A percentile compares a stretch with the other conserved stretches of the same genome.
These are phyloP conservation scores for Cydia splendana DNA, from an alignment of 1,140 invertebrate species.

Conservation along the genomic window DNA sequence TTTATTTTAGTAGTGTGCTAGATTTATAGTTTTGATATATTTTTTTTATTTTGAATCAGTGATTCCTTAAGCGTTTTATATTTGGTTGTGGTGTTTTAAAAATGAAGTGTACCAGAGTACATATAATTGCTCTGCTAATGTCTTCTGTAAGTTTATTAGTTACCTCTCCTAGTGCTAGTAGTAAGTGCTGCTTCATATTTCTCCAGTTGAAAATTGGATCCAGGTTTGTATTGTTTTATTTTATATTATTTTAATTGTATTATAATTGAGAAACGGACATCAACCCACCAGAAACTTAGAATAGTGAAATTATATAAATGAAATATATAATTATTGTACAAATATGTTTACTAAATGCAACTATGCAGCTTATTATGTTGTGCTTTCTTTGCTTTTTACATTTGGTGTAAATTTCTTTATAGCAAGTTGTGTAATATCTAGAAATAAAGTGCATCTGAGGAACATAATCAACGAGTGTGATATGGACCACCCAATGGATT, in stretches of 20 bases:
- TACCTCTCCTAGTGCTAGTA: conserved; percentile 27
- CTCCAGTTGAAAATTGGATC: conserved; percentile 36
- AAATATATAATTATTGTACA: conserved; percentile 27
- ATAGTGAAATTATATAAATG: conserved; percentile 45
- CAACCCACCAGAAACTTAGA: conserved; percentile 71
- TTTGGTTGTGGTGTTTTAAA: conserved; percentile 33
- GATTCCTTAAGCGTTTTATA: conserved; percentile 13
- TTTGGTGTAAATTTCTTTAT: conserved; percentile 19
- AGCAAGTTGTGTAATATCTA: not conserved
- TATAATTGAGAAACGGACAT: conserved; percentile 69
- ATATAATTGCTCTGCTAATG: not conserved
- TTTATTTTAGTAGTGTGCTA: conserved; percentile 22
- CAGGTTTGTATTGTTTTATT: conserved; percentile 44
- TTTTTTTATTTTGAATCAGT: conserved; percentile 28
- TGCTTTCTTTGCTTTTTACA: conserved; percentile 19
- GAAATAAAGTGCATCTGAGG: not conserved
- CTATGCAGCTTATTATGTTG: conserved; percentile 16
- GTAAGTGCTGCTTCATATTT: conserved; percentile 18
- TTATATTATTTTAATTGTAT: conserved; percentile 51
- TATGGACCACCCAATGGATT: no score
- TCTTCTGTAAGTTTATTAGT: not conserved
- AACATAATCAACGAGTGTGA: not conserved
- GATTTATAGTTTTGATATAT: not conserved
- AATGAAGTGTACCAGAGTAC: conserved; percentile 4
- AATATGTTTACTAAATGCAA: conserved; percentile 21